Evolutionary conservation across 2,113 vertebrate genomes (phyloP), one percentile per base, ranked within the genome.

Genomic region (Microcebus ravelobensis): DNA sequence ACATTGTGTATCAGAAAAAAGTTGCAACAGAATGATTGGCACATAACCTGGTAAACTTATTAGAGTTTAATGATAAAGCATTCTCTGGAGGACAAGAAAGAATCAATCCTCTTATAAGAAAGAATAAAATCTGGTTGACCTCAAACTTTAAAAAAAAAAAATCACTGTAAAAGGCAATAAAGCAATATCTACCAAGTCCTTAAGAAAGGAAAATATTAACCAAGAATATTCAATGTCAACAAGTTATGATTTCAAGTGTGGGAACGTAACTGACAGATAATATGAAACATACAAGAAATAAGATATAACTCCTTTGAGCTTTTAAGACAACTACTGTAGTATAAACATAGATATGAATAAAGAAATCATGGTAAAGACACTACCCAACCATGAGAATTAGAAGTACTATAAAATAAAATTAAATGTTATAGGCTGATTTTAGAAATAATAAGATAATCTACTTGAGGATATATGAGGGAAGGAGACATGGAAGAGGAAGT

Each of bases 191-290:
- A 84, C 20, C 13, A 79, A 23, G 10, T 87, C 45, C 27, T 77
- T 70, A 57, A 61, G 61, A 18, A 83, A 95, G 52, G n/a, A 82
- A 90, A 86, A 68, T 52, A 90, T 63, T 93, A 93, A 79, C 74
- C 20, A 93, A 83, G 45, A 71, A 59, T 83, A 9, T 63, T 86
- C 52, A 82, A 7, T 87, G 36, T 76, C 45, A 86, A 68, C 15
- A 65, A 77, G 61, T 71, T 87, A 73, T 84, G 25, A 45, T 76
- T 90, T 90, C 29, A 90, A 63, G 29, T 57, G 76, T 50, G 83
- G 42, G 42, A 93, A 88, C 70, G 61, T 76, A 79, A 89, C 23
- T 74, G 2, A 77, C 45, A 85, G 34, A 34, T 31, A 61, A 87
- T 68, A 67, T 31, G 4, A 91, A 87, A 84, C 20, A 71, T 18